Evolutionary conservation across 2,888 invertebrate genomes (phyloP), one percentile per base, ranked within the genome.

Genomic region (Brachynemurus nebulosus): DNA sequence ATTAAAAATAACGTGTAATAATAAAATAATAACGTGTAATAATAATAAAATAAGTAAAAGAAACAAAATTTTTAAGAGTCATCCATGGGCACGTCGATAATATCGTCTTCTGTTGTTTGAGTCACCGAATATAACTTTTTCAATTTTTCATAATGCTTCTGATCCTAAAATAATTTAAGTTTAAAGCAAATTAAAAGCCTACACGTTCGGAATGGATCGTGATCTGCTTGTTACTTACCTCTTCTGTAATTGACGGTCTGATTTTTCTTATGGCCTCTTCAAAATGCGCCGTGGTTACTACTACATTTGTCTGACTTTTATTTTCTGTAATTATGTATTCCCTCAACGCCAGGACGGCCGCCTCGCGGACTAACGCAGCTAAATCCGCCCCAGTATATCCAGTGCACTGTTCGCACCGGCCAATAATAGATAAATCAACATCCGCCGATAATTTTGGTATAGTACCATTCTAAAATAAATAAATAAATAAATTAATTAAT

Each of bases 311-410:
- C 11, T 19, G 18, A 4, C 21, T 20, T 14, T 14, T 34, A 16
- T 3, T 20, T 6, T 42, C 17, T 4, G 16, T 11, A n/a, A 35
- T 21, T 53, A 92, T 79, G 46, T 80, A 76, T 52, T 85, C 86
- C 45, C 82, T 80, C 36, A 96, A 64, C 0, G 91, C 80, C 51
- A 80, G 71, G 30, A 86, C 75, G 0, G 88, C 82, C 0, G 96
- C 90, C 58, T 93, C 89, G 52, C 88, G 72, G 0, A 97, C 82
- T 41, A 97, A 66, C 0, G 91, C 88, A 1, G 86, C 82, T 45
- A 98, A 68, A 69, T 97, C 97, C 1, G 97, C 97, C 14, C 97
- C 97, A 0, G 92, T 89, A 58, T 82, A 95, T 11, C 88, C 83
- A 12, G 85, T 76, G 53, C 78, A 76, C 48, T 70, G 64, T 4